Evolutionary conservation across 2,888 invertebrate species (phyloP), one percentile per base, ranked within the genome.

Genomic region (Drosophila birchii): DNA sequence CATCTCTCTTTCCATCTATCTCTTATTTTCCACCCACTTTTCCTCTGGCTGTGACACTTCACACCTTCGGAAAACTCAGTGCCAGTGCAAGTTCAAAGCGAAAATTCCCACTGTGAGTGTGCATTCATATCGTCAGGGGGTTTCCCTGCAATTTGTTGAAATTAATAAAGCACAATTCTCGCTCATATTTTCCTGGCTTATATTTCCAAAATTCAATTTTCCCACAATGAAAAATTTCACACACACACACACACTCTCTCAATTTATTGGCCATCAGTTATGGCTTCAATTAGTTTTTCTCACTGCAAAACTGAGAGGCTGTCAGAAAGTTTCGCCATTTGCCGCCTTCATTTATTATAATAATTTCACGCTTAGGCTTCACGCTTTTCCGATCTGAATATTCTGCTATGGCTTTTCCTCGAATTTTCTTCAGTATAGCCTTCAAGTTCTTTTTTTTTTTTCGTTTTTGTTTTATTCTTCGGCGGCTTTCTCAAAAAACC

Each of bases 101-200:
- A 34, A 63, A 63, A 32, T 63, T 29, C 45, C 62, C 57, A 57
- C 39, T 16, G 34, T 34, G 34, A 11, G 12, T 20, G 38, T 62
- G 62, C 34, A 18, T 61, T 44, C 14, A 16, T 43, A 32, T 34
- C 34, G 29, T 20, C 51, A 16, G 16, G 58, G 26, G 36, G 62
- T 29, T 63, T 29, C 32, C 18, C 45, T 41, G 63, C 63, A 63
- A 61, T 63, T 61, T 63, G 62, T 34, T 63, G 62, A 61, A 45
- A 45, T 41, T 63, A 41, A 41, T 61, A 49, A 62, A 26, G 18
- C 16, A 32, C 59, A 32, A 29, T 39, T 29, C 59, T n/a, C 7
- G 11, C 29, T 9, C 6, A n/a, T 47, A 29, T 47, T 47, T 34
- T 20, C 14, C n/a, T 9, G 20, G n/a, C n/a, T 29, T n/a, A 29